These are phyloP conservation scores for Synanthedon vespiformis DNA, from an alignment of 2,888 invertebrate species.

Conservation along the genomic window DNA sequence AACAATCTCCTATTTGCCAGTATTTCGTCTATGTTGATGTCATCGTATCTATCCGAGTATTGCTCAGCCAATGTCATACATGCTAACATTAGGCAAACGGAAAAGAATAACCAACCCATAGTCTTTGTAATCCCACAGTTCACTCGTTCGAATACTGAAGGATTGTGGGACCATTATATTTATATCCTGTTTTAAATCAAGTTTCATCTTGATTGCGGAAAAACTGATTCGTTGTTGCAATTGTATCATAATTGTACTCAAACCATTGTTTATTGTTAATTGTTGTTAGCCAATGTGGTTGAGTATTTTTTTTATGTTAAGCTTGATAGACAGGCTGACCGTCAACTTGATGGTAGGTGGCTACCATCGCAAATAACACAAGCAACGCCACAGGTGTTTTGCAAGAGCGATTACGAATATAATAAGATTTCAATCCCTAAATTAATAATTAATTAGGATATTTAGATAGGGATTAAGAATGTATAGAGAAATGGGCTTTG, in stretches of 20 bases:
- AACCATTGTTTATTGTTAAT: slow-evolving; percentile 1
- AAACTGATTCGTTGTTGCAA: neutral
- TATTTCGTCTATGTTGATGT: slow-evolving; percentile 73
- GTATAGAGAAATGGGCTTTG: too few relatives aligned
- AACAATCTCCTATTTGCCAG: slow-evolving; percentile 71
- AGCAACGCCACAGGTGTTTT: too few relatives aligned
- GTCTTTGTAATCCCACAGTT: neutral
- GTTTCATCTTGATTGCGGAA: neutral
- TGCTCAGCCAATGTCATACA: slow-evolving; percentile 6
- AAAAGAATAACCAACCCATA: slow-evolving; percentile 23
- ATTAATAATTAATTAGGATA: too few relatives aligned
- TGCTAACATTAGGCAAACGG: slow-evolving; percentile 5
- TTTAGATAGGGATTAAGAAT: too few relatives aligned
- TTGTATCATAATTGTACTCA: neutral
- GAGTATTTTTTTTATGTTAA: too few relatives aligned
- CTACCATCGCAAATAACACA: too few relatives aligned
- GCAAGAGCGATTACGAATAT: too few relatives aligned
- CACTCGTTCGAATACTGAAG: neutral
- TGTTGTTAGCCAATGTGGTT: neutral
- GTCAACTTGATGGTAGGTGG: too few relatives aligned
- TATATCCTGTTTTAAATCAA: neutral
- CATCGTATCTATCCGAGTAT: slow-evolving; percentile 73
- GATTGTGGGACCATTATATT: neutral
- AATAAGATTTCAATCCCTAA: too few relatives aligned
- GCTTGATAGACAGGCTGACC: too few relatives aligned